These are phyloP conservation scores for Trachymyrmex cornetzi DNA, from an alignment of 1,140 invertebrate genomes.

Conservation along the genomic window DNA sequence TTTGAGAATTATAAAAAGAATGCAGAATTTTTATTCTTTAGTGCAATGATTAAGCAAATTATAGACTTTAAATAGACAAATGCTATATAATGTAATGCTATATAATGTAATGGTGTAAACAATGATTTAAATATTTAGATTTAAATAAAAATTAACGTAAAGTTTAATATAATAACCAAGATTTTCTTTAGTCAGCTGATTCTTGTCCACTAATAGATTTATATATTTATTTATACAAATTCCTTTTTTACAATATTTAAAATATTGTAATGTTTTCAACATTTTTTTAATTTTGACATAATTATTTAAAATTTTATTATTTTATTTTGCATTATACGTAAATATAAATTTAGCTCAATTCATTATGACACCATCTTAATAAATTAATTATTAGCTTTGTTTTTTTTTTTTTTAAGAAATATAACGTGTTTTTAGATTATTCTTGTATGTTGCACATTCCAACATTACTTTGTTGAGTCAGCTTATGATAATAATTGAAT, in stretches of 20 bases:
- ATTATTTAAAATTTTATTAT: slow-evolving; percentile 5
- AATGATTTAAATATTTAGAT: background rate
- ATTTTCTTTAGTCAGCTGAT: background rate
- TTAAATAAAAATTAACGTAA: background rate
- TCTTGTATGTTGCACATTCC: background rate
- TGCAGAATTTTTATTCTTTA: background rate
- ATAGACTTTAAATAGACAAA: background rate
- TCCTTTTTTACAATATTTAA: background rate
- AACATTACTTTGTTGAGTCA: slow-evolving; percentile 41
- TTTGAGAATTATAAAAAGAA: background rate
- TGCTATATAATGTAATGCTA: slow-evolving; percentile 3
- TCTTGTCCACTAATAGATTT: background rate
- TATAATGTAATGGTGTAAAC: background rate
- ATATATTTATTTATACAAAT: background rate
- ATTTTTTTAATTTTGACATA: background rate
- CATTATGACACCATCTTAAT: background rate
- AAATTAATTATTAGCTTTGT: background rate
- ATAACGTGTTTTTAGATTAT: too few species aligned
- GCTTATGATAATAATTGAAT: slow-evolving; percentile 20
- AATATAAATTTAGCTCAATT: background rate
- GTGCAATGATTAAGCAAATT: background rate
- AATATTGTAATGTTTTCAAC: background rate
- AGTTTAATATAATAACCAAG: background rate
- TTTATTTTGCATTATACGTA: background rate
- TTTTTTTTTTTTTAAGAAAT: background rate